A percentile compares a stretch with the other conserved stretches of the same genome.
phyloP scores from a whole-genome alignment of 2,113 vertebrate species.

The Epinephelus moara region DNA sequence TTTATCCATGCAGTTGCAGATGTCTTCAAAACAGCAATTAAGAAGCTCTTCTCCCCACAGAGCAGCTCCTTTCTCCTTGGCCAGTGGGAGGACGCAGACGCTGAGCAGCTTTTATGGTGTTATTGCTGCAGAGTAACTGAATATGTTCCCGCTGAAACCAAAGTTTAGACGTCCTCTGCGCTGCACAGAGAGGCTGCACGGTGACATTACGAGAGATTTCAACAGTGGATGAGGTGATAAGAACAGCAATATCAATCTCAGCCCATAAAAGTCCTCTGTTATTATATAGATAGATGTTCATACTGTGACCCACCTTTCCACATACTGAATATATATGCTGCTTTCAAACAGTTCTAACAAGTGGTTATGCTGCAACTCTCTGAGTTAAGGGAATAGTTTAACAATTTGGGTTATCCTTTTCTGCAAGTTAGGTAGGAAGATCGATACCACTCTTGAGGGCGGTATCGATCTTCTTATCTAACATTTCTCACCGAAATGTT shows the following conservation, averaged over 20 bases:
- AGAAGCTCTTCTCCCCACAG: slow-evolving; percentile 21
- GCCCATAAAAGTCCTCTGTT: not conserved
- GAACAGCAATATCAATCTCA: not conserved
- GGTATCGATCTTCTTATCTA: not conserved
- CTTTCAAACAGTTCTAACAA: not conserved
- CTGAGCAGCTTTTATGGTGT: slow-evolving; percentile 19
- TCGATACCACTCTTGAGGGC: no score
- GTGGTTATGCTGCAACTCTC: not conserved
- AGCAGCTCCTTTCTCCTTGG: slow-evolving; percentile 44
- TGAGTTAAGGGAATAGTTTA: not conserved
- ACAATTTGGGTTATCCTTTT: not conserved
- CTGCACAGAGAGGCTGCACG: slow-evolving; percentile 4
- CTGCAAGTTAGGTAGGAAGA: not conserved
- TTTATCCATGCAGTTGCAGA: slow-evolving; percentile 24
- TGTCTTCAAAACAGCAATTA: slow-evolving; percentile 45
- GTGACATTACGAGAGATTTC: not conserved
- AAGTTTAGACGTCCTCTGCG: not conserved
- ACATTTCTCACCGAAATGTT: not conserved
- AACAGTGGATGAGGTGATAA: slow-evolving; percentile 1
- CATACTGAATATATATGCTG: not conserved
- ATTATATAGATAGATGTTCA: slow-evolving; percentile 15
- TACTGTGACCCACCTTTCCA: not conserved
- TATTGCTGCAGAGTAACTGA: slow-evolving; percentile 42
- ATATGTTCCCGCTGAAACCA: slow-evolving; percentile 17
- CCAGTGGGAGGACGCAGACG: slow-evolving; percentile 22